phyloP scores from a whole-genome alignment of 2,113 vertebrate species.

The Tympanuchus pallidicinctus region DNA sequence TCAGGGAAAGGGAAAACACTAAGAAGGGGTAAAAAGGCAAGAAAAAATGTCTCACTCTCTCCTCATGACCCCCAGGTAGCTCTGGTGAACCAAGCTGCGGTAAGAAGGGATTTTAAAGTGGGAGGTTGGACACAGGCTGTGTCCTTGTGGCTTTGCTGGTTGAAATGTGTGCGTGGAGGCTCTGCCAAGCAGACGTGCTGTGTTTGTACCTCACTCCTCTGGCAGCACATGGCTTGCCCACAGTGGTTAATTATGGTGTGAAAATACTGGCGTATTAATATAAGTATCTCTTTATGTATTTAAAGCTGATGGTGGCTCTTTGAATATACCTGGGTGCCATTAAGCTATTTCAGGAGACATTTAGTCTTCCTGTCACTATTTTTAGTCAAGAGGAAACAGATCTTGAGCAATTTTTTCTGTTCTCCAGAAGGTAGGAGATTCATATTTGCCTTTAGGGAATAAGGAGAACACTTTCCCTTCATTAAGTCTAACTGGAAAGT shows the following conservation, averaged over 20 bases:
- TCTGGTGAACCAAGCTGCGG: background rate
- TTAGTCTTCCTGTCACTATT: background rate
- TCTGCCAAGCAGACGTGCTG: background rate
- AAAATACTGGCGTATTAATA: background rate
- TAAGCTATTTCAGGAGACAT: background rate
- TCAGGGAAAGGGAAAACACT: background rate
- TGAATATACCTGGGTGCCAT: conserved; percentile 5
- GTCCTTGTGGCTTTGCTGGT: background rate
- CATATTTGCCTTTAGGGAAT: conserved; percentile 31
- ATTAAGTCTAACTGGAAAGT: conserved; percentile 29
- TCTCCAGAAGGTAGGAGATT: background rate
- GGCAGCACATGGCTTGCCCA: background rate
- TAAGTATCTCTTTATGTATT: background rate
- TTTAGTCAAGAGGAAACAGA: background rate
- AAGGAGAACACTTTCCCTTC: conserved; percentile 2
- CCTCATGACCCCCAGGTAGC: accelerated
- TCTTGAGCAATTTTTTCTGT: background rate
- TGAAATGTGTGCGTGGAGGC: accelerated
- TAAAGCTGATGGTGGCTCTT: background rate
- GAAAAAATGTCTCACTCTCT: accelerated
- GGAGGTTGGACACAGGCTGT: background rate
- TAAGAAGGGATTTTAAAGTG: accelerated
- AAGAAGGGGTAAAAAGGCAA: background rate
- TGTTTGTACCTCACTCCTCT: background rate
- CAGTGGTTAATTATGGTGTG: background rate